Base-by-base conservation (phyloP, 1,140 invertebrate species). In the Idris sp. region DNA sequence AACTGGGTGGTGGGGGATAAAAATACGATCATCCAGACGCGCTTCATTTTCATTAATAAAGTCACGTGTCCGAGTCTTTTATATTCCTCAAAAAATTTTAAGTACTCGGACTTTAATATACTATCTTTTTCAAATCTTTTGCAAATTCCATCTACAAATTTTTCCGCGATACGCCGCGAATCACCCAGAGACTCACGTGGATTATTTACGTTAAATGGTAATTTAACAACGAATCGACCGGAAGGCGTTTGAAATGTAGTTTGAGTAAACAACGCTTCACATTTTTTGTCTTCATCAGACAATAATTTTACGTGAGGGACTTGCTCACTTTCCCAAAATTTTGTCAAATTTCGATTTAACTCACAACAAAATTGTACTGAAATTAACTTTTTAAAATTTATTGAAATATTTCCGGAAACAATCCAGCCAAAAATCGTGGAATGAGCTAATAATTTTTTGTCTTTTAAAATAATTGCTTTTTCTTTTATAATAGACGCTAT, bases 1-100 rank as follows among this genome's bases (percentile, higher is more conserved):
- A 1, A 61, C 43, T 0, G 44, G 19, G 10, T 46, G 43, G 40
- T 61, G 56, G 0, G 56, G 56, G 14, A 61, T 49, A 25, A 49
- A 61, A 13, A 61, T 22, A 3, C 43, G 31, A 2, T 14, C 18
- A 2, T 61, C n/a, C 5, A 5, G 19, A 11, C 10, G 31, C 10
- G 13, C 4, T 18, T 36, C 14, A 8, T 19, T 11, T 11, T 31
- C 9, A 0, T 6, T 10, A 61, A 8, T 30, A 48, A 22, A 7
- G 51, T 16, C 64, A 58, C 58, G 11, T 68, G 53, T n/a, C 31
- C 33, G 2, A 58, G n/a, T 8, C 15, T 0, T 8, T n/a, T 0
- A 18, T 51, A 68, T 49, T 68, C 62, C 0, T 11, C 10, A 2
- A 67, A 19, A 14, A 67, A 67, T 7, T 38, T n/a, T 0, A 0